phyloP scores from a whole-genome alignment of 2,888 invertebrate genomes.

The Drosophila quasianomalipes region DNA sequence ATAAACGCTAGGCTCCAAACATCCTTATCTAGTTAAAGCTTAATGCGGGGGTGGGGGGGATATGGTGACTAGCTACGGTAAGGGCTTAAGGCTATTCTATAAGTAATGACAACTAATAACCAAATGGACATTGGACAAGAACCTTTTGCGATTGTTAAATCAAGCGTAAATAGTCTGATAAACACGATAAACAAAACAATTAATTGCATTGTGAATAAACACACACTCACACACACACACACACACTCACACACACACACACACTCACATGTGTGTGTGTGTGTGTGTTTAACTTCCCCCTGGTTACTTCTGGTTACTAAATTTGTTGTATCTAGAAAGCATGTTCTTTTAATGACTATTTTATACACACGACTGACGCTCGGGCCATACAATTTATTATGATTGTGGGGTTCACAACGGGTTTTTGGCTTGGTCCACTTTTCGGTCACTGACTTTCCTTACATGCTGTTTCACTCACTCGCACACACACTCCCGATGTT shows the following conservation, averaged over 20 bases:
- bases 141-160: conserved; percentile 65
- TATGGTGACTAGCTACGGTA: not conserved
- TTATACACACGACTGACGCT: conserved; percentile 76
- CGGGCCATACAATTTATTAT: conserved; percentile 70
- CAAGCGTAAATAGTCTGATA: conserved; percentile 79
- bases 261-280: not conserved
- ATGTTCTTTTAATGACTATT: conserved; percentile 77
- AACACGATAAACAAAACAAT: conserved; percentile 78
- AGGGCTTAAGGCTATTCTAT: not conserved
- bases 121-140: conserved; percentile 31
- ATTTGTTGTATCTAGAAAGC: conserved; percentile 17
- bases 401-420: conserved; percentile 46
- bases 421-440: conserved; percentile 41
- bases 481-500: not conserved
- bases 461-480: not conserved
- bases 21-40: not conserved
- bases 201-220: conserved; percentile 67
- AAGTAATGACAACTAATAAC: conserved; percentile 62
- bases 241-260: not conserved
- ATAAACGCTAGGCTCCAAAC: not conserved
- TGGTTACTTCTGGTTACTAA: not conserved
- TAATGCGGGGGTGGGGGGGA: not conserved
- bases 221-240: not conserved
- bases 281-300: not conserved
- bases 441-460: conserved; percentile 63